phyloP scores from a whole-genome alignment of 2,888 invertebrate species.

The Drosophila crucigera region DNA sequence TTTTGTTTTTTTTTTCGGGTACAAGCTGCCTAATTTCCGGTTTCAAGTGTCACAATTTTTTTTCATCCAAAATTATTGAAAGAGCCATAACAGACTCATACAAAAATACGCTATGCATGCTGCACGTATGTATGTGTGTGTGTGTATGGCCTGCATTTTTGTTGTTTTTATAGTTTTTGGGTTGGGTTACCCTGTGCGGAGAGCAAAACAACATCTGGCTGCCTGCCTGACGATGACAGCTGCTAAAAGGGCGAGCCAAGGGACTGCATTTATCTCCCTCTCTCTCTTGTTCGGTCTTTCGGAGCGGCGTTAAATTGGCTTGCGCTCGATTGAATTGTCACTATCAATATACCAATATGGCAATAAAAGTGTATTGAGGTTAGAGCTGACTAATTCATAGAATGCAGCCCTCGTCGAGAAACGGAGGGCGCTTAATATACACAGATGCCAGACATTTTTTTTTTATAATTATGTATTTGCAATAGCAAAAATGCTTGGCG shows the following conservation, averaged over 20 bases:
- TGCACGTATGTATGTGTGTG: constrained; percentile 11
- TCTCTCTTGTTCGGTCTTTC: background rate
- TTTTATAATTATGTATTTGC: constrained; percentile 32
- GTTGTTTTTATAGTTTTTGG: constrained; percentile 68
- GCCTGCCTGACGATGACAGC: constrained; percentile 59
- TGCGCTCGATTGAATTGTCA: constrained; percentile 70
- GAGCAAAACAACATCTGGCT: constrained; percentile 63
- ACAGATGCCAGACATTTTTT: constrained; percentile 4
- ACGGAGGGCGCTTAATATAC: background rate
- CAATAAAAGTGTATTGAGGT: constrained; percentile 64
- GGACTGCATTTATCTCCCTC: constrained; percentile 27
- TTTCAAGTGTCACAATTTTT: constrained; percentile 69
- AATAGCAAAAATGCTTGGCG: constrained; percentile 34
- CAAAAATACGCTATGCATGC: constrained; percentile 1
- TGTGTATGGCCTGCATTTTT: constrained; percentile 40
- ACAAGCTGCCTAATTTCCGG: constrained; percentile 75
- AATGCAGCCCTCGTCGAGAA: constrained; percentile 18
- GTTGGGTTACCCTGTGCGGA: constrained; percentile 46
- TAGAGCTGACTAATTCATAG: constrained; percentile 38
- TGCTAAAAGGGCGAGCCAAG: constrained; percentile 61
- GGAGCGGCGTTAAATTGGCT: constrained; percentile 52
- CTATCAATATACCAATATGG: constrained; percentile 51
- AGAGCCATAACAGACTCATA: constrained; percentile 68
- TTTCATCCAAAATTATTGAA: constrained; percentile 62
- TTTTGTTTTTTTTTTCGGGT: constrained; percentile 30